A percentile compares a stretch with the other conserved stretches of the same genome.
phyloP scores from a whole-genome alignment of 2,113 vertebrate genomes.

The Pomatostomus ruficeps region DNA sequence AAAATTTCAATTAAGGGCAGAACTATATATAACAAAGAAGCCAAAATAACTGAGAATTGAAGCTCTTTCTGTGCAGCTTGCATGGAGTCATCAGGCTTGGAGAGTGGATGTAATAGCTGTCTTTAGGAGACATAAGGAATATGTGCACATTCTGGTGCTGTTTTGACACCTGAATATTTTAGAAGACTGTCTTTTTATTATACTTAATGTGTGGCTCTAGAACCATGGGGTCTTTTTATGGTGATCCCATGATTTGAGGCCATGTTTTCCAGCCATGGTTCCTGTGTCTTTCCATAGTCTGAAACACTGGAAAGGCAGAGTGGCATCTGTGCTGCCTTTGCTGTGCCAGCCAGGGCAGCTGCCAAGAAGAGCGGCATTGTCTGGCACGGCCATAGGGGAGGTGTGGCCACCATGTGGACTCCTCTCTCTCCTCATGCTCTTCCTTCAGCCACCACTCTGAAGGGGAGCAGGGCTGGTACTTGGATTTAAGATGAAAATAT shows the following conservation, averaged over 20 bases:
- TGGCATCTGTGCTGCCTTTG: accelerated
- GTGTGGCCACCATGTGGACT: neutral
- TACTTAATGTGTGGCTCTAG: neutral
- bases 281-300: neutral
- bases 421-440: neutral
- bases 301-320: neutral
- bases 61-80: neutral
- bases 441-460: neutral
- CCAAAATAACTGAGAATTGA: neutral
- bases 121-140: neutral
- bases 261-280: neutral
- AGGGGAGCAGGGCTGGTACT: neutral
- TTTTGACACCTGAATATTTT: neutral
- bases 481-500: neutral
- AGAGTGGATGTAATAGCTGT: neutral
- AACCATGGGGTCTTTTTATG: neutral
- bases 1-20: conserved; percentile 38
- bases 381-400: neutral
- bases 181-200: neutral
- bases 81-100: neutral
- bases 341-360: neutral
- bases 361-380: neutral
- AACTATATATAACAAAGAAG: neutral
- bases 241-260: neutral
- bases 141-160: neutral